Evolutionary conservation across 2,888 invertebrate species (phyloP), one percentile per base, ranked within the genome.

Genomic region (Drosophila emarginata): DNA sequence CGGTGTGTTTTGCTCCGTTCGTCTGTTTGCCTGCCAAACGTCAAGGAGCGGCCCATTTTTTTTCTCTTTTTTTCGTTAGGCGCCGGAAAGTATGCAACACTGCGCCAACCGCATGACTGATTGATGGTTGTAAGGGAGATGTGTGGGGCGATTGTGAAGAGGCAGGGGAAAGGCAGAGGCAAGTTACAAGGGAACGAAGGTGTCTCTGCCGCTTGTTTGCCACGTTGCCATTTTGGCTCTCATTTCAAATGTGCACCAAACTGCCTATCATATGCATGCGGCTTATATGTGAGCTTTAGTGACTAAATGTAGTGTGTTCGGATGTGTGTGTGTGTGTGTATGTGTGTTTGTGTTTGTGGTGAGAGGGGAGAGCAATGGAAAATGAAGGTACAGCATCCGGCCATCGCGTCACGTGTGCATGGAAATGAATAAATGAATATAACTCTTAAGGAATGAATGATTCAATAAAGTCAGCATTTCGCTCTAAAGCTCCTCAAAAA

Each of bases 21-120:
- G 32, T 11, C 45, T 45, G 45, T 45, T 45, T 45, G 68, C 69
- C 51, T 69, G 76, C 68, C 79, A 77, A 82, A 77, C 67, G 80
- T 77, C 70, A 77, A 81, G 77, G 45, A 51, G 72, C 67, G 72
- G 65, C 60, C 72, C 71, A 64, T 71, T 64, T 58, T 36, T 18
- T 61, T 52, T 57, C 21, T 59, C 28, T 45, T 62, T 65, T 62
- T 62, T 37, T 50, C 15, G 37, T 45, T 45, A 60, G 50, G 54
- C 69, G 67, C 74, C 79, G 76, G 84, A 76, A 80, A 74, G 76
- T 76, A 78, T 80, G 70, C 79, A 75, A 80, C 80, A 82, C 78
- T 74, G 78, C 68, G 60, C 50, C 70, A 65, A 66, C 64, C 74
- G 65, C 76, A 68, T 72, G 77, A 76, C 66, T 80, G 69, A 62